These are phyloP conservation scores for Gymnocypris eckloni DNA, from an alignment of 2,797 vertebrate genomes.

Conservation along the genomic window DNA sequence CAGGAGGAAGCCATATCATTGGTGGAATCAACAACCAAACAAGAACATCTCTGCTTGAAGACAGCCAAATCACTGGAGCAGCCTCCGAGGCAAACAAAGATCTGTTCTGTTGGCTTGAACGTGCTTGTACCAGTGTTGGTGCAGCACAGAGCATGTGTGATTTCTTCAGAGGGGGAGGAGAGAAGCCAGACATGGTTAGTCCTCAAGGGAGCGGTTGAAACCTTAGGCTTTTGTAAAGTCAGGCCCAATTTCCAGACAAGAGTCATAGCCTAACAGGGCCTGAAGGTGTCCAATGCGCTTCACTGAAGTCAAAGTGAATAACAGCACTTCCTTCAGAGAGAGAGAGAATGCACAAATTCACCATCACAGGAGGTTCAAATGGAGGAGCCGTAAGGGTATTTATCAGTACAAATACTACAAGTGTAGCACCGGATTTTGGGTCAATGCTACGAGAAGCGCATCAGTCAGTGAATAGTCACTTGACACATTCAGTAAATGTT, in stretches of 20 bases:
- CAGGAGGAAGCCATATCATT: neutral
- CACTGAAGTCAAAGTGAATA: constrained; percentile 9
- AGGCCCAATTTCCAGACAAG: constrained; percentile 22
- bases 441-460: constrained; percentile 7
- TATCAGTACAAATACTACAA: neutral
- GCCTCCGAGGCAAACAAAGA: neutral
- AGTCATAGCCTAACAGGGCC: constrained; percentile 5
- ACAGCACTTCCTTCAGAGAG: constrained; percentile 1
- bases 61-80: neutral
- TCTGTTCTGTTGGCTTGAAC: neutral
- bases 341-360: constrained; percentile 16
- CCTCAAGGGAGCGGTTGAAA: neutral
- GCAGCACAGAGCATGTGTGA: neutral
- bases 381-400: neutral
- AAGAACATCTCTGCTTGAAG: neutral
- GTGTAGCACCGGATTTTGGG: neutral
- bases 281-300: constrained; percentile 13
- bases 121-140: neutral
- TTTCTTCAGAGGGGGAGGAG: neutral
- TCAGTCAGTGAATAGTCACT: constrained; percentile 4
- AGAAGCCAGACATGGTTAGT: neutral
- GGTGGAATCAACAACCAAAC: neutral
- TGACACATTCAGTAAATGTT: neutral
- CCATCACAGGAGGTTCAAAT: constrained; percentile 28
- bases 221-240: neutral